Conservation (phyloP, 30 jellyfish, hydroid and myxozoan species). For the Mastigias papua region DNA sequence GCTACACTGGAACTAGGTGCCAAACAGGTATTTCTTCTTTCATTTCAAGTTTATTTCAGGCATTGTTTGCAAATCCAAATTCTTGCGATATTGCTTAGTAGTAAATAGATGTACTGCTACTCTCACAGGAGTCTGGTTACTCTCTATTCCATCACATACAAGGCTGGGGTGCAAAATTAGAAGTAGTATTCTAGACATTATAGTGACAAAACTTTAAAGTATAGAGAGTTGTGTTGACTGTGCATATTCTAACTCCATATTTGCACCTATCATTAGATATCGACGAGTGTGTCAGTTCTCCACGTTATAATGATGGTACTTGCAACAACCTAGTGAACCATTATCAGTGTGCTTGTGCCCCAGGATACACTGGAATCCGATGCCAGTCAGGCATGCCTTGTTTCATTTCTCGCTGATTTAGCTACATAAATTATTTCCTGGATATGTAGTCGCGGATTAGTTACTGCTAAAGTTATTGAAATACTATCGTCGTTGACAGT, state of each 20-base stretch:
- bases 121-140: too few relatives aligned
- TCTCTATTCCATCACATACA: too few relatives aligned
- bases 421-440: not conserved
- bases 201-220: not conserved
- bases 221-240: too few relatives aligned
- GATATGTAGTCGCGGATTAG: too few relatives aligned
- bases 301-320: slow-evolving; percentile 27
- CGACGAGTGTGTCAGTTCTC: slow-evolving; percentile 25
- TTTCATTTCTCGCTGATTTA: not conserved
- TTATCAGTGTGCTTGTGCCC: slow-evolving; percentile 9
- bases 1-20: slow-evolving; percentile 7
- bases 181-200: too few relatives aligned
- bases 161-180: too few relatives aligned
- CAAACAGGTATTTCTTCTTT: not conserved
- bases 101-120: not conserved
- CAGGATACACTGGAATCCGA: slow-evolving; percentile 25
- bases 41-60: not conserved
- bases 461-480: not conserved
- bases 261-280: slow-evolving; percentile 27
- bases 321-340: slow-evolving; percentile 15
- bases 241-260: too few relatives aligned
- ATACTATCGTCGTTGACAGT: too few relatives aligned
- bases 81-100: not conserved
- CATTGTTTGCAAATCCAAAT: not conserved
- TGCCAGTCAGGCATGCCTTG: slow-evolving; percentile 20